phyloP scores from a whole-genome alignment of 2,888 invertebrate genomes.

The Chloroclystis v-ata region DNA sequence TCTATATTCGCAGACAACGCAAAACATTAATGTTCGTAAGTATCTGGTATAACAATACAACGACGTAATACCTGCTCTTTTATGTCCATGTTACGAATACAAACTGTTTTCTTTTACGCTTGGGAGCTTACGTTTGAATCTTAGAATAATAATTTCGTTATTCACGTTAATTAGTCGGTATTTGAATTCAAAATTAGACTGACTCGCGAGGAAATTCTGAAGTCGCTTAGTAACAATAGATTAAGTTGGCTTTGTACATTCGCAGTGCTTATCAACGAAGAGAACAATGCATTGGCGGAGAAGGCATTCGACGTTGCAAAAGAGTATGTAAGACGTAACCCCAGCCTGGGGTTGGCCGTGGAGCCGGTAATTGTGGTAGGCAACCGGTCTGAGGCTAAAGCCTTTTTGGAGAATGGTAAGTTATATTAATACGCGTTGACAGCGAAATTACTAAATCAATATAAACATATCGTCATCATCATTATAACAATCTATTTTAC shows the following conservation, averaged over 20 bases:
- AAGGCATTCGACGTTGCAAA: slow-evolving; percentile 84
- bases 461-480: too few relatives aligned
- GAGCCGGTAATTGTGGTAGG: slow-evolving; percentile 81
- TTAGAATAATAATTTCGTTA: slow-evolving; percentile 27
- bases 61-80: slow-evolving; percentile 1
- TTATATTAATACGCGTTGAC: too few relatives aligned
- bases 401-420: slow-evolving; percentile 83
- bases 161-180: slow-evolving; percentile 23
- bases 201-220: slow-evolving; percentile 16
- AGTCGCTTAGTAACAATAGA: slow-evolving; percentile 14
- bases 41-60: slow-evolving; percentile 34
- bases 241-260: too few relatives aligned
- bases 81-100: slow-evolving; percentile 7
- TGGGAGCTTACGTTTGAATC: slow-evolving; percentile 21
- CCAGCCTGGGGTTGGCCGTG: slow-evolving; percentile 81
- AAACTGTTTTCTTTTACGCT: slow-evolving; percentile 25
- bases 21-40: slow-evolving; percentile 86
- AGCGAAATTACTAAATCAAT: too few relatives aligned
- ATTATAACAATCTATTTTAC: too few relatives aligned
- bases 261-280: slow-evolving; percentile 85
- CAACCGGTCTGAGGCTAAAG: slow-evolving; percentile 84
- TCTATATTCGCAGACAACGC: slow-evolving; percentile 78
- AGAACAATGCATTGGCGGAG: slow-evolving; percentile 83
- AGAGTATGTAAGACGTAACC: slow-evolving; percentile 83
- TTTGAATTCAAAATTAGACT: slow-evolving; percentile 22